A percentile compares a stretch with the other conserved stretches of the same genome.
phyloP scores from a whole-genome alignment of 2,888 invertebrate genomes.

The Gandaritis pyraliata region DNA sequence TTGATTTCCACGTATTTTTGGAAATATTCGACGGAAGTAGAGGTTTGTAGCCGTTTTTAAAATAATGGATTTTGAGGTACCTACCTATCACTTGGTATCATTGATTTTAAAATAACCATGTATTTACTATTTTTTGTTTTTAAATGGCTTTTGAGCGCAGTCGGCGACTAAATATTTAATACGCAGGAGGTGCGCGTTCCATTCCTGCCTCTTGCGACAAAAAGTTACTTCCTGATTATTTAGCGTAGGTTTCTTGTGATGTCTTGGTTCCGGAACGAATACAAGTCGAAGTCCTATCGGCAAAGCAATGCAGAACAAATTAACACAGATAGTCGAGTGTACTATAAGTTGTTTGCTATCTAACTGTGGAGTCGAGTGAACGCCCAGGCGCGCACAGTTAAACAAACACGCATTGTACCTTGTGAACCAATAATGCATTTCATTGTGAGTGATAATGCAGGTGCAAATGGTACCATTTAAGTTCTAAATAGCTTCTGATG shows the following conservation, averaged over 20 bases:
- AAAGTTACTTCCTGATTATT: not conserved
- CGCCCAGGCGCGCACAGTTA: conserved; percentile 76
- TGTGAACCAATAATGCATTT: conserved; percentile 77
- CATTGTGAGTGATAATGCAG: conserved; percentile 73
- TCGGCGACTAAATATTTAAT: too few species aligned
- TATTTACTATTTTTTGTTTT: too few species aligned
- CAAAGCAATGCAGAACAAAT: conserved; percentile 72
- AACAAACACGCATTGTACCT: conserved; percentile 74
- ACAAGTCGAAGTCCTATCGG: conserved; percentile 48
- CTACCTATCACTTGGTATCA: too few species aligned
- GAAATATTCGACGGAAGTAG: too few species aligned
- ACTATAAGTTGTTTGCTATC: conserved; percentile 63
- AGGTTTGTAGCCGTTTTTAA: too few species aligned
- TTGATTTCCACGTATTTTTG: too few species aligned
- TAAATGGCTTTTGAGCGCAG: too few species aligned
- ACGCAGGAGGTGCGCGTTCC: too few species aligned
- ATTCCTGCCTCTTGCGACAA: too few species aligned
- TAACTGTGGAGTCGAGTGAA: conserved; percentile 79
- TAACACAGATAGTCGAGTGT: conserved; percentile 73
- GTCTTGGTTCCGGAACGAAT: conserved; percentile 58
- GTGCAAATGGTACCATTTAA: conserved; percentile 61
- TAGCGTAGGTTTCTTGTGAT: not conserved
- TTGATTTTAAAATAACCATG: too few species aligned
- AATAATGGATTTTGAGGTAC: too few species aligned
- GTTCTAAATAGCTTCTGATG: conserved; percentile 21